These are phyloP conservation scores for Protosalanx chinensis DNA, from an alignment of 2,797 vertebrate species.

Conservation along the genomic window DNA sequence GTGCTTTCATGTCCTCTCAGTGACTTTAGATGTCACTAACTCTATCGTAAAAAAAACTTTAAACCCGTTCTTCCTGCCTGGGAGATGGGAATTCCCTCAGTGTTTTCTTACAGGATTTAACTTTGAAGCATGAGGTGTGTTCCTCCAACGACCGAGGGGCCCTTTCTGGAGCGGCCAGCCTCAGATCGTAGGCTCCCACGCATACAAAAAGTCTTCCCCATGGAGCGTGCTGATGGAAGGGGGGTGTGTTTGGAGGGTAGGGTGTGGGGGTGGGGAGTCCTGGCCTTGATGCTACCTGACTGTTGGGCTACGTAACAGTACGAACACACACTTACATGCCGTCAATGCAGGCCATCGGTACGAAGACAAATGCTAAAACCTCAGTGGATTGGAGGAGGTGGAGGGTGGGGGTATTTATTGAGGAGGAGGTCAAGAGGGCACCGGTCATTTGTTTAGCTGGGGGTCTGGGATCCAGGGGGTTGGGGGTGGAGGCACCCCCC, in stretches of 20 bases:
- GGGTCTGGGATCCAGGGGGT: conserved; percentile 16
- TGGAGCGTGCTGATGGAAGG: conserved; percentile 22
- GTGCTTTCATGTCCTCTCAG: background rate
- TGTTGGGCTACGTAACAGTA: conserved; percentile 22
- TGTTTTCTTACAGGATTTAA: conserved; percentile 7
- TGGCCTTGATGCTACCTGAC: conserved; percentile 23
- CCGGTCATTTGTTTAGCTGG: conserved; percentile 26
- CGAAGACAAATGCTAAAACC: background rate
- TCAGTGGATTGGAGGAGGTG: conserved; percentile 15
- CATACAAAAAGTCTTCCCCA: conserved; percentile 32
- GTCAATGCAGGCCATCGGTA: background rate
- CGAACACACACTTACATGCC: conserved; percentile 7
- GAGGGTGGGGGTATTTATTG: conserved; percentile 32
- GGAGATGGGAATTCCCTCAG: background rate
- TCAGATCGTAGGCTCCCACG: conserved; percentile 36
- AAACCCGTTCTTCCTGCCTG: conserved; percentile 8
- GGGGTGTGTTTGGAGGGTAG: background rate
- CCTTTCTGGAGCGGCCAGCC: conserved; percentile 40
- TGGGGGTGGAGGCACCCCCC: conserved; percentile 50
- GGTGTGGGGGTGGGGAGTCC: conserved; percentile 26
- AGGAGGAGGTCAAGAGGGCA: conserved; percentile 42
- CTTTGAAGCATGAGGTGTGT: conserved; percentile 26
- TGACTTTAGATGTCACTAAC: no score
- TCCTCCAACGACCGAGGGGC: conserved; percentile 1
- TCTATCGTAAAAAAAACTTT: no score